Percentiles rank a stretch among this genome's conserved stretches.
These are phyloP conservation scores for Tragulus kanchil DNA, from an alignment of 2,113 vertebrate species.

Conservation along the genomic window DNA sequence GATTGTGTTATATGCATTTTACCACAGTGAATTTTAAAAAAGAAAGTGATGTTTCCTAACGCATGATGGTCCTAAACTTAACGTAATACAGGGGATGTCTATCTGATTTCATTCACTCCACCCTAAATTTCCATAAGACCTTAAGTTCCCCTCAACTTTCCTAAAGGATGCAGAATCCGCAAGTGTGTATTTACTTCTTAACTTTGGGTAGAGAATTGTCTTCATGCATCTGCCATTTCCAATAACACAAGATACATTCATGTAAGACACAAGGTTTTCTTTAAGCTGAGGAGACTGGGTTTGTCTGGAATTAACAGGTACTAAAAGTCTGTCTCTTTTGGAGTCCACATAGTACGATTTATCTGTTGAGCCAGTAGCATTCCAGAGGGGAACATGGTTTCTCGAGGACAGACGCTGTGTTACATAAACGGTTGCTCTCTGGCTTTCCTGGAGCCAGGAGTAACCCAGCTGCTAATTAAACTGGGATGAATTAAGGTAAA, in stretches of 20 bases:
- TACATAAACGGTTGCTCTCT: constrained; percentile 76
- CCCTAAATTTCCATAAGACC: not conserved
- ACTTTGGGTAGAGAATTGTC: not conserved
- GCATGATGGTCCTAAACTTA: constrained; percentile 3
- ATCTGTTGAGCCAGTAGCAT: constrained; percentile 60
- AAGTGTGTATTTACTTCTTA: not conserved
- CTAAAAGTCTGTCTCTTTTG: constrained; percentile 55
- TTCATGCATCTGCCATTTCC: not conserved
- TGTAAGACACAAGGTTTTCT: not conserved
- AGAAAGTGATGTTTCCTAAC: not conserved
- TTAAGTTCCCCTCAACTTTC: not conserved
- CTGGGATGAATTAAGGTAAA: constrained; percentile 89
- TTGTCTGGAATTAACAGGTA: constrained; percentile 27
- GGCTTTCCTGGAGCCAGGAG: constrained; percentile 86
- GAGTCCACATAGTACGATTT: constrained; percentile 61
- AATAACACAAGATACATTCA: not conserved
- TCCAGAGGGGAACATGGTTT: constrained; percentile 61
- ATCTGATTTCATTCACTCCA: not conserved
- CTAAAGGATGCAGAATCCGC: constrained; percentile 39
- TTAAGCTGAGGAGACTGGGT: not conserved
- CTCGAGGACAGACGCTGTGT: constrained; percentile 81
- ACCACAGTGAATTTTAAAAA: not conserved
- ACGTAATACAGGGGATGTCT: not conserved
- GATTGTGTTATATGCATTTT: not conserved
- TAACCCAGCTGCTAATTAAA: constrained; percentile 90